These are phyloP conservation scores for Macroglossus sobrinus DNA, from an alignment of 2,113 vertebrate genomes.

Conservation along the genomic window DNA sequence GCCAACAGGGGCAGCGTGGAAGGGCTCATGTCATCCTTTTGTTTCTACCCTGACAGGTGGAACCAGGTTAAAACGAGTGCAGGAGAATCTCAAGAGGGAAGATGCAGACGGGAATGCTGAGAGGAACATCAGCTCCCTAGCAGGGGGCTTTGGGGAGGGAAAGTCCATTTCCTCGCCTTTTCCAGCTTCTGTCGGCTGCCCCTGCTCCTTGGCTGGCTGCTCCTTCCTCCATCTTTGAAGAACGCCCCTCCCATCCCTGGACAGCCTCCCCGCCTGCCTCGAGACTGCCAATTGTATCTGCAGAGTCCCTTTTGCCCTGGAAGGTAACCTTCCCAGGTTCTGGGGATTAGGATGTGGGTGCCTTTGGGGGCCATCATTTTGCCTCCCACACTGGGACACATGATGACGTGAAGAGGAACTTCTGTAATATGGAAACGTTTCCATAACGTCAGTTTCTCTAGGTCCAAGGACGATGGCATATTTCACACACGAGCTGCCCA, in stretches of 20 bases:
- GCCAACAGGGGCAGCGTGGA: no score
- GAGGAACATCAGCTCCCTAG: not conserved
- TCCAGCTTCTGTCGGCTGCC: not conserved
- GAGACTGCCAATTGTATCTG: accelerated
- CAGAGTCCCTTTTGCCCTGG: not conserved
- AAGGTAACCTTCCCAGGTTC: not conserved
- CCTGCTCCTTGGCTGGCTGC: not conserved
- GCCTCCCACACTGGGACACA: not conserved
- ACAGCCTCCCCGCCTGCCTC: not conserved
- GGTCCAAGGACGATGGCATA: not conserved
- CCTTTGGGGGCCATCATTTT: not conserved
- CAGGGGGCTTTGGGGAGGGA: not conserved
- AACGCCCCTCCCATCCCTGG: not conserved
- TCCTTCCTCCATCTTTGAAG: not conserved
- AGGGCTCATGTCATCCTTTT: no score
- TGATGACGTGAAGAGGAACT: not conserved
- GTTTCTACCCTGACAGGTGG: not conserved
- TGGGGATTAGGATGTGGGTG: not conserved
- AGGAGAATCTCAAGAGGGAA: not conserved
- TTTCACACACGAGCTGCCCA: not conserved
- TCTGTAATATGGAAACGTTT: not conserved
- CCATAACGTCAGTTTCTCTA: not conserved
- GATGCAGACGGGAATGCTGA: accelerated
- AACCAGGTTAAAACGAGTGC: not conserved
- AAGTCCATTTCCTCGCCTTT: not conserved